Conservation (phyloP, 2,888 invertebrate species). For the Pherbina coryleti region DNA sequence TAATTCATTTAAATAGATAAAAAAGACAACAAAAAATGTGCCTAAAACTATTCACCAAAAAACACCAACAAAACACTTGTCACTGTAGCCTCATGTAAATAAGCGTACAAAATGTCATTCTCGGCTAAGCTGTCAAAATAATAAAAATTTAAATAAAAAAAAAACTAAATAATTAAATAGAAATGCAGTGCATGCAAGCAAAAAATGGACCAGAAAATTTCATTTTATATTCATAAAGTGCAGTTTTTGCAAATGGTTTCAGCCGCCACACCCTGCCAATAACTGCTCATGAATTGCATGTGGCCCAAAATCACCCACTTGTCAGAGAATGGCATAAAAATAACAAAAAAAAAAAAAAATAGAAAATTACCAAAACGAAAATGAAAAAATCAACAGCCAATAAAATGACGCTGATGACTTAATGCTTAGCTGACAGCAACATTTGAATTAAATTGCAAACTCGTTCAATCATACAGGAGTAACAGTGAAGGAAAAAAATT, state of each 20-base stretch:
- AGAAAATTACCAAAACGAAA: not conserved
- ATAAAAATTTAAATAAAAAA: not conserved
- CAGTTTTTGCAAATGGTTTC: not conserved
- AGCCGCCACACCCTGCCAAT: not conserved
- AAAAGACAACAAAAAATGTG: no score
- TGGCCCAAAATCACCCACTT: not conserved
- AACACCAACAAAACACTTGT: no score
- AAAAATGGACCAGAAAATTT: not conserved
- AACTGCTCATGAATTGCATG: not conserved
- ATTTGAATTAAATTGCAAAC: constrained; percentile 28
- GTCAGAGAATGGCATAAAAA: no score
- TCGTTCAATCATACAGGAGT: not conserved
- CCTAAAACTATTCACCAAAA: no score
- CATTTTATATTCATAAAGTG: not conserved
- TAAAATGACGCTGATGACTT: constrained; percentile 8
- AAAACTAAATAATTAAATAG: constrained; percentile 14
- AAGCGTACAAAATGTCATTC: no score
- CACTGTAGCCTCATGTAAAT: no score
- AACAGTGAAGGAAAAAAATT: not conserved
- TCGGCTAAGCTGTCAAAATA: not conserved
- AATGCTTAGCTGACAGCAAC: constrained; percentile 20
- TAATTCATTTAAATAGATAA: no score
- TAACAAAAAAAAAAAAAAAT: not conserved
- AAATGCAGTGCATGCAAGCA: not conserved
- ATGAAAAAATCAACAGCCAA: not conserved